Evolutionary conservation across 2,113 vertebrate genomes (phyloP), one percentile per base, ranked within the genome.

Genomic region (Procavia capensis): DNA sequence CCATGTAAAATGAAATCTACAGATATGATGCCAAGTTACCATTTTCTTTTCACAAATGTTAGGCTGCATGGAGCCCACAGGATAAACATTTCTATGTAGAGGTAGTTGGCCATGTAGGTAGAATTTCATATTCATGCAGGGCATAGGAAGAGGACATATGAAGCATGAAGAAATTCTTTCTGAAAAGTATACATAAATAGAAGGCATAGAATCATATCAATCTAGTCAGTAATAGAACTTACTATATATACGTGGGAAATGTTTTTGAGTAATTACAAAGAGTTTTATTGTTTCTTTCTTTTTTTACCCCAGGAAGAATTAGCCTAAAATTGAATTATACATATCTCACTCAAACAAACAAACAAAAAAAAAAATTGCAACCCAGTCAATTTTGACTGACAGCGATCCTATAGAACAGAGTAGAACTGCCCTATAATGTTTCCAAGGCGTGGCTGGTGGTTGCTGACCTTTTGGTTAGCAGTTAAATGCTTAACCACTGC

Each of bases 31-130:
- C 17, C 25, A 93, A 91, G 43, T 84, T 70, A 20, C 2, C 41
- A 59, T 31, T 57, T 86, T 25, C 31, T 82, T 94, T 85, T 63
- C 10, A 76, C 10, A 90, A 85, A 93, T 90, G 22, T 76, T 85
- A n/a, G 27, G 10, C 8, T 54, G 27, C 36, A 61, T 8, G 5
- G 10, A 17, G 13, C 2, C 17, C 80, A 72, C 11, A 59, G 72
- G 43, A 47, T 81, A 80, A 74, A 90, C 6, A 74, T 84, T 59
- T 88, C 2, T 41, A 22, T 1, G 31, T 16, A n/a, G 25, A 16
- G 90, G 7, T 4, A n/a, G 68, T 90, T 85, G 39, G 19, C 34
- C 54, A 41, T 57, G 81, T 43, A 78, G 34, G 29, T 8, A 95
- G 39, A 79, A 85, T 61, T 93, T 85, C 41, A 80, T 79, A 17